phyloP scores from a whole-genome alignment of 1,140 invertebrate species.

The Scaptomyza hsui region DNA sequence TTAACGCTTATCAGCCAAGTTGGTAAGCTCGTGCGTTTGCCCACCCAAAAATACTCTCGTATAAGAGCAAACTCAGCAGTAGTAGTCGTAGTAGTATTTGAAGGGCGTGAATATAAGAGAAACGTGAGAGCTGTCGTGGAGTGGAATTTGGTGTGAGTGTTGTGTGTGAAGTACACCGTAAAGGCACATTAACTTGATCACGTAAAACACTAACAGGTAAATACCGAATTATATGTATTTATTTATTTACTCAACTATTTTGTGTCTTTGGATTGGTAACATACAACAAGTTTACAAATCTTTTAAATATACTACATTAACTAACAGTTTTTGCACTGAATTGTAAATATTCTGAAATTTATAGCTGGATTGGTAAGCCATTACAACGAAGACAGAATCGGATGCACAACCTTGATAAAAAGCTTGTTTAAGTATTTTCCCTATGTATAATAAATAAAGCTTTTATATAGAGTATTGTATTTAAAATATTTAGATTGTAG shows the following conservation, averaged over 20 bases:
- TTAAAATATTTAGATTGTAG: too few relatives aligned
- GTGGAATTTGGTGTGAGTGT: background rate
- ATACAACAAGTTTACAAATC: too few relatives aligned
- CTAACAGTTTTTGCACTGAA: too few relatives aligned
- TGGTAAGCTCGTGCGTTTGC: background rate
- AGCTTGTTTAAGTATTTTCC: too few relatives aligned
- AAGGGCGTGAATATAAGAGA: slow-evolving; percentile 1
- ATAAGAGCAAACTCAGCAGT: slow-evolving; percentile 1
- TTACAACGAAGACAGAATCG: too few relatives aligned
- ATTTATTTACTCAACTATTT: background rate
- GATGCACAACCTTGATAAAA: too few relatives aligned
- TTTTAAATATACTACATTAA: too few relatives aligned
- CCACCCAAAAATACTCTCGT: background rate
- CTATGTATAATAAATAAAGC: too few relatives aligned
- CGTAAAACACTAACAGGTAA: background rate
- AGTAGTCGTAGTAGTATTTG: background rate
- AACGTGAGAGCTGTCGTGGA: background rate
- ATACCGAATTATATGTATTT: background rate
- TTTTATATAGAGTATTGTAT: too few relatives aligned
- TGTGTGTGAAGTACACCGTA: background rate
- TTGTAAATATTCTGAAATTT: too few relatives aligned
- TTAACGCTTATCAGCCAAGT: slow-evolving; percentile 37
- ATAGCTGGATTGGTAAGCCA: too few relatives aligned
- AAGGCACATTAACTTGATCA: background rate
- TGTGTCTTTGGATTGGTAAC: too few relatives aligned